Conservation (phyloP, 1,140 invertebrate genomes). For the Drosophila micromelanica region DNA sequence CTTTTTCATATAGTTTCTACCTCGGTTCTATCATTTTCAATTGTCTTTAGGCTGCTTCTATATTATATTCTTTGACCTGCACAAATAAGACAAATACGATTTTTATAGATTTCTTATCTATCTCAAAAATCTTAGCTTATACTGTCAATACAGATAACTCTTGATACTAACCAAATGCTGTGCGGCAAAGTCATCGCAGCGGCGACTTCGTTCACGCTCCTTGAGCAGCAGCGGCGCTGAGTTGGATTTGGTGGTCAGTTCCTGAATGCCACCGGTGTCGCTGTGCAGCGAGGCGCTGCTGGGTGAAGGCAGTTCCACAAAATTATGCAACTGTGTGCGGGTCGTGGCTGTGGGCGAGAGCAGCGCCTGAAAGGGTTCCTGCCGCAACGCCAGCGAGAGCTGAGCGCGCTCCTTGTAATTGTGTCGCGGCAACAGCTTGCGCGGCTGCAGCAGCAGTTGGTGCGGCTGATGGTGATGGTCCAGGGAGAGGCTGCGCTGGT, state of each 20-base stretch:
- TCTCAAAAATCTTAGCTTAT: too few relatives aligned
- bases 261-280: slow-evolving; percentile 76
- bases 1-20: too few relatives aligned
- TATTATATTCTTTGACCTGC: too few relatives aligned
- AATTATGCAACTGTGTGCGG: slow-evolving; percentile 61
- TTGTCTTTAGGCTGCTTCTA: too few relatives aligned
- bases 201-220: slow-evolving; percentile 67
- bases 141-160: too few relatives aligned
- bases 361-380: slow-evolving; percentile 77
- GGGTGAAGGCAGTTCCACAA: slow-evolving; percentile 79
- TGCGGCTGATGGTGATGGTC: slow-evolving; percentile 66
- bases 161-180: slow-evolving; percentile 75
- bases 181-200: slow-evolving; percentile 75
- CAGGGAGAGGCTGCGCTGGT: slow-evolving; percentile 73
- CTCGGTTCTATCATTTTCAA: too few relatives aligned
- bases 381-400: slow-evolving; percentile 68
- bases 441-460: slow-evolving; percentile 43
- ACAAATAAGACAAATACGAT: too few relatives aligned
- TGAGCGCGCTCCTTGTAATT: slow-evolving; percentile 66
- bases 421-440: slow-evolving; percentile 58
- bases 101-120: too few relatives aligned
- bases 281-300: slow-evolving; percentile 83
- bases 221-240: slow-evolving; percentile 82
- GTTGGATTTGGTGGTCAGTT: slow-evolving; percentile 83
- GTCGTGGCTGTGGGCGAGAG: slow-evolving; percentile 61